phyloP scores from a whole-genome alignment of 2,797 vertebrate species.

The Perdix hodgsoniae region DNA sequence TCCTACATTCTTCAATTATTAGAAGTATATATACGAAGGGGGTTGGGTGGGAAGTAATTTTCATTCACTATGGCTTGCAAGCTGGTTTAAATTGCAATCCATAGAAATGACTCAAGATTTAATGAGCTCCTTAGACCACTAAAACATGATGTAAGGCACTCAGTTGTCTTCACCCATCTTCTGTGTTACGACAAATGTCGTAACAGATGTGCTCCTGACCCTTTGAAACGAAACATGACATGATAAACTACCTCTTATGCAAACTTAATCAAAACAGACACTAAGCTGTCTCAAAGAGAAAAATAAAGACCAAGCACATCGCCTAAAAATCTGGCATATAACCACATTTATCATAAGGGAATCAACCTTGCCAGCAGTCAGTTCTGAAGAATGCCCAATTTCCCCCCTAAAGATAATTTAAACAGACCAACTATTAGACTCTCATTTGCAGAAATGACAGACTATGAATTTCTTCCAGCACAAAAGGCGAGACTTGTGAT shows the following conservation, averaged over 20 bases:
- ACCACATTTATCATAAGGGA: background rate
- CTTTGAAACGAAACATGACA: constrained; percentile 5
- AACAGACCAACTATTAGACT: constrained; percentile 15
- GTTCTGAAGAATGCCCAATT: constrained; percentile 21
- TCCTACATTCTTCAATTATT: background rate
- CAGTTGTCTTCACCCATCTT: background rate
- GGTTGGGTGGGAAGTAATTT: background rate
- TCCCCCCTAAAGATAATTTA: constrained; percentile 5
- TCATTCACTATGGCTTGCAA: background rate
- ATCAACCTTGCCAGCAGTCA: background rate
- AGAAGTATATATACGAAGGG: background rate
- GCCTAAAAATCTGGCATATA: constrained; percentile 30
- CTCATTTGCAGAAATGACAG: constrained; percentile 1
- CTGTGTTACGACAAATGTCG: background rate
- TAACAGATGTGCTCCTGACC: background rate
- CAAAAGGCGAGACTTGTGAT: constrained; percentile 5
- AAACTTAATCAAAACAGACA: constrained; percentile 13
- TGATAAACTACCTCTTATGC: constrained; percentile 15
- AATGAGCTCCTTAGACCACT: constrained; percentile 3
- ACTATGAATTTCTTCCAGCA: constrained; percentile 32
- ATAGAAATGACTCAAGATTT: constrained; percentile 4
- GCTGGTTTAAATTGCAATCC: constrained; percentile 16
- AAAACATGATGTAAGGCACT: constrained; percentile 17
- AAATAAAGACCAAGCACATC: background rate
- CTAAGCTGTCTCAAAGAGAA: background rate